Evolutionary conservation across 2,888 invertebrate species (phyloP), one percentile per base, ranked within the genome.

Genomic region (Leptopilina drosophilae): DNA sequence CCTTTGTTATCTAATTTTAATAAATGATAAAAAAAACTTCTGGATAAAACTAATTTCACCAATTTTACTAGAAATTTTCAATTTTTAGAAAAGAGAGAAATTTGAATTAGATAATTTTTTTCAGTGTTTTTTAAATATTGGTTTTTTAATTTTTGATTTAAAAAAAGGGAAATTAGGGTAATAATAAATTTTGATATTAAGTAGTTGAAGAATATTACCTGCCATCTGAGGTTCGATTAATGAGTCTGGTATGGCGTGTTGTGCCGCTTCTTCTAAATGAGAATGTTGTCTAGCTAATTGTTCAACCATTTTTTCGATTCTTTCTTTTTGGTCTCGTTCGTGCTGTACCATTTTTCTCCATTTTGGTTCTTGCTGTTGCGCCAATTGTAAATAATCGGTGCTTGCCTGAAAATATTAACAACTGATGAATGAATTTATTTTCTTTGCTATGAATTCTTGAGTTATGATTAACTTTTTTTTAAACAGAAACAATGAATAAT

Each of bases 281-380:
- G 98, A 98, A 92, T 99, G 99, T 91, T 99, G 99, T 85, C 98
- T 95, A 14, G 99, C 99, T 82, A 99, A 94, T 88, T 98, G 98
- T 91, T 99, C 99, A 15, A 99, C 98, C 93, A 99, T 97, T 89
- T 98, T 98, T 90, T 98, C 98, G 83, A 98, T 93, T 69, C 98
- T 94, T 91, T 96, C 94, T 88, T 98, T 95, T 92, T 99, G 98
- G 85, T 99, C 98, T 33, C 98, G 95, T 91, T 99, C 99, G 92
- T 98, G 97, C 87, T 98, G 97, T 83, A 99, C 93, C 91, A 98
- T 95, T 86, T 97, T 96, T 85, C 97, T 96, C 97, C 99, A 97
- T 85, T 98, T 97, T 80, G 96, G 95, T 76, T 97, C 97, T 86
- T 99, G 98, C 42, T 95, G 95, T 87, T 98, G 96, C 14, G 98